Percentiles rank a stretch among this genome's conserved stretches.
These are phyloP conservation scores for Nemapogon koenigi DNA, from an alignment of 2,888 invertebrate species.

Conservation along the genomic window DNA sequence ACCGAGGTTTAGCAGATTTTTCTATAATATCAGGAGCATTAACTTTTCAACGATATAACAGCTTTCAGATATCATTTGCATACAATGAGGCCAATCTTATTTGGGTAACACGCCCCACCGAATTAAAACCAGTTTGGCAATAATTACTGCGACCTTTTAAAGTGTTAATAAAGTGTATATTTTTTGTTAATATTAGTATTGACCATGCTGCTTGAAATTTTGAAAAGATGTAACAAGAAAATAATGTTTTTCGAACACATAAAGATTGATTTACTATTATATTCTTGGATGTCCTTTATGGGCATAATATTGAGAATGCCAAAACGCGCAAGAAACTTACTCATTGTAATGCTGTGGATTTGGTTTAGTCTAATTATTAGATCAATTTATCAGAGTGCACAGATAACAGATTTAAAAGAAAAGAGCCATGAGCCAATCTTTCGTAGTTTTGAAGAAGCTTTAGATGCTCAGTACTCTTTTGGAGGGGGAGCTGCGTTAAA, in stretches of 20 bases:
- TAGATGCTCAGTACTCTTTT: background rate
- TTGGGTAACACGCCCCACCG: slow-evolving; percentile 6
- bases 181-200: too few relatives aligned
- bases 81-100: slow-evolving; percentile 1
- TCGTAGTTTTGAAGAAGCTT: background rate
- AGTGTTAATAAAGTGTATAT: too few relatives aligned
- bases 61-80: slow-evolving; percentile 35
- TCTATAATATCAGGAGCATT: slow-evolving; percentile 32
- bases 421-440: background rate
- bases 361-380: background rate
- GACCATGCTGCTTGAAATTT: too few relatives aligned
- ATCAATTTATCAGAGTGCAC: background rate
- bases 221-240: too few relatives aligned
- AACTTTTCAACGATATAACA: slow-evolving; percentile 26
- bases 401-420: slow-evolving; percentile 1
- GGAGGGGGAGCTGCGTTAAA: background rate
- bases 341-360: slow-evolving; percentile 2
- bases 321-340: slow-evolving; percentile 1
- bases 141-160: background rate
- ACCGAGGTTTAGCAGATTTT: slow-evolving; percentile 24
- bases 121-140: background rate
- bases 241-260: too few relatives aligned
- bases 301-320: slow-evolving; percentile 1
- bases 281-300: background rate
- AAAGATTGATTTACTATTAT: background rate